Conservation (phyloP, 2,113 vertebrate genomes). For the Coturnix japonica region DNA sequence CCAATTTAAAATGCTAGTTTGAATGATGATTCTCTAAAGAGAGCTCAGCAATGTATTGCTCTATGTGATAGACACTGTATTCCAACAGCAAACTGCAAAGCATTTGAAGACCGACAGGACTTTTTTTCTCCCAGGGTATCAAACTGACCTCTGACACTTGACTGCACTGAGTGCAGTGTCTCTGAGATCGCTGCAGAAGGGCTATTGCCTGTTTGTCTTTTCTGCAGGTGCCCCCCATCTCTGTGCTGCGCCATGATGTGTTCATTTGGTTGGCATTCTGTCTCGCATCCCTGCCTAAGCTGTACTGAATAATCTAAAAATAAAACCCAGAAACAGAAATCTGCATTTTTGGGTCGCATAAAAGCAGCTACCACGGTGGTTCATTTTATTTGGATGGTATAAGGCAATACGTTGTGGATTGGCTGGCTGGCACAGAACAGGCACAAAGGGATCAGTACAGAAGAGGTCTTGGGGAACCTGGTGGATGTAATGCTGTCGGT, state of each 20-base stretch:
- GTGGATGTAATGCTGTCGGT: fast-evolving
- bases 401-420: not conserved
- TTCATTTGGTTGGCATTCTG: not conserved
- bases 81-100: not conserved
- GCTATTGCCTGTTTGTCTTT: not conserved
- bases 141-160: not conserved
- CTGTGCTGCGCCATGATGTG: fast-evolving
- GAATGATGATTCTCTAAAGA: not conserved
- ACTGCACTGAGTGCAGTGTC: not conserved
- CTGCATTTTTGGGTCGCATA: not conserved
- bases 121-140: not conserved
- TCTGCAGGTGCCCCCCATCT: not conserved
- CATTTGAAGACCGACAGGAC: too few relatives aligned
- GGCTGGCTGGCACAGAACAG: not conserved
- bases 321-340: not conserved
- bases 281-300: not conserved
- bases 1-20: not conserved
- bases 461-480: not conserved
- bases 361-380: not conserved
- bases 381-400: not conserved
- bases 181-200: not conserved
- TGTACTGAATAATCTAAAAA: not conserved
- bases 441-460: not conserved
- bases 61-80: too few relatives aligned
- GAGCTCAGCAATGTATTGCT: not conserved